phyloP scores from a whole-genome alignment of 2,113 vertebrate genomes.

The Pterocles orientalis region DNA sequence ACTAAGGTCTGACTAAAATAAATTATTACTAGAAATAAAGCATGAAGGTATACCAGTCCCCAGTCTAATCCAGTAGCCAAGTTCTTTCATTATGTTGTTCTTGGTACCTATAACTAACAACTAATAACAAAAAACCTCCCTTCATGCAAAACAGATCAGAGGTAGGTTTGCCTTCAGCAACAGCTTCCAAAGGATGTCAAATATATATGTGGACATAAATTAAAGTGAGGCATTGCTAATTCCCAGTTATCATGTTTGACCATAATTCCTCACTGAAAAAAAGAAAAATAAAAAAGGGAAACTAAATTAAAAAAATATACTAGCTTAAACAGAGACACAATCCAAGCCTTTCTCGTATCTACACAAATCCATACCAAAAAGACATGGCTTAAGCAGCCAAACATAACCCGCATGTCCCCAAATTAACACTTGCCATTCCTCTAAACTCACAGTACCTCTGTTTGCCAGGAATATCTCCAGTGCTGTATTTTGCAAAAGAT shows the following conservation, averaged over 20 bases:
- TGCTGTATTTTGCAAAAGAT: slow-evolving; percentile 94
- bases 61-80: not conserved
- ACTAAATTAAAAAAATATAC: not conserved
- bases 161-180: not conserved
- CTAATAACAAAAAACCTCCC: not conserved
- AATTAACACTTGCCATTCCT: not conserved
- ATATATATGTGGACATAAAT: not conserved
- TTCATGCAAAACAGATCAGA: not conserved
- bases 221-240: not conserved
- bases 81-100: not conserved
- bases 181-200: not conserved
- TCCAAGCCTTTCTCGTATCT: not conserved
- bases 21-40: not conserved
- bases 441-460: slow-evolving; percentile 81
- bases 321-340: not conserved
- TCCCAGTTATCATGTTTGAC: not conserved
- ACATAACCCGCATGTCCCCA: not conserved
- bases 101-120: not conserved
- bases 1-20: not conserved
- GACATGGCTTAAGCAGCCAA: not conserved
- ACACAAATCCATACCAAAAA: not conserved
- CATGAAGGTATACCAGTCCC: not conserved
- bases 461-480: slow-evolving; percentile 99
- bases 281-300: not conserved
- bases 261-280: not conserved